Base-by-base conservation (phyloP, 2,888 invertebrate genomes). In the Meiosimyza decipiens region DNA sequence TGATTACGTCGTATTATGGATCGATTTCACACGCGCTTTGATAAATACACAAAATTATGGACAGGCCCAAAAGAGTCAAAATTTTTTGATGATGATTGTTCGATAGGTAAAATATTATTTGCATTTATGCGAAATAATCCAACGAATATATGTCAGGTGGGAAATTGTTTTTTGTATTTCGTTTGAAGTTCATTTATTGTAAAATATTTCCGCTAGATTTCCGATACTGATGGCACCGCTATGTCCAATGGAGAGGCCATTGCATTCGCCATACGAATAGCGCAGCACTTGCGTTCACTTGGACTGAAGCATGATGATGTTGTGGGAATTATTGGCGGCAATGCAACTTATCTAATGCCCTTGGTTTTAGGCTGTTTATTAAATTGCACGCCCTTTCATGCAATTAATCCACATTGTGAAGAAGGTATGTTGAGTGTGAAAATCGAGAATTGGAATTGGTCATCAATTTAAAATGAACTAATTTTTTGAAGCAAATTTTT, bases 31-130 rank as follows among this genome's bases (percentile, higher is more conserved):
- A 83, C 80, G 68, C 80, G 80, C 72, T 67, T 85, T 82, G 85
- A 84, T 80, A 85, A 83, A 77, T 84, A 84, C 69, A 85, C 80
- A 49, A 84, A 84, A 80, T 76, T 82, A 72, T 84, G 85, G 84
- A 84, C 81, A 75, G 85, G 85, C 64, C 83, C 84, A 73, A 83
- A 82, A 76, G 80, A 83, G 73, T 77, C 79, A 62, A 79, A 79
- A 67, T 84, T 84, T 72, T 84, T 84, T 73, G 83, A 84, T 77
- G 78, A 75, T 49, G 84, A 85, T 49, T 84, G 85, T 73, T 84
- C 84, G 28, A 84, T 84, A 75, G 84, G 84, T 65, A 84, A 83
- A 78, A 82, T 84, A 70, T 71, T 85, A 1, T 83, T 81, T 64
- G 83, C 83, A 11, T 83, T 84, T 70, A 83, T 84, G 85, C 79